Evolutionary conservation across 2,797 vertebrate genomes (phyloP).

Genomic region (Numenius phaeopus): DNA sequence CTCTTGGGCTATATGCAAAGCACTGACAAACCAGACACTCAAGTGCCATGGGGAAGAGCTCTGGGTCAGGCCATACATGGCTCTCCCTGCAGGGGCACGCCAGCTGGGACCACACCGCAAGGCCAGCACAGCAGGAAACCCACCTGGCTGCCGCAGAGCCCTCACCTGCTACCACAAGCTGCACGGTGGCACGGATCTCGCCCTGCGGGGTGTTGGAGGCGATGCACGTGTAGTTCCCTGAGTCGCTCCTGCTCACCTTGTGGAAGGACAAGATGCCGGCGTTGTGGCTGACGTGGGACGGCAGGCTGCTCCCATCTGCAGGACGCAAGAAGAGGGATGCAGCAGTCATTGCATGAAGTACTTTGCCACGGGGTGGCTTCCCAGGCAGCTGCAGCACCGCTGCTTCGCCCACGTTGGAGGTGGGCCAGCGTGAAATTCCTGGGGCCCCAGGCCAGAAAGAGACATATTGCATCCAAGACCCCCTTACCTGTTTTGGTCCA

Average conservation of each 20-base stretch:
- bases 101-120: not conserved
- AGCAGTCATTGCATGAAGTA: rapidly evolving
- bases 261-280: conserved; percentile 89
- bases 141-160: not conserved
- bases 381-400: rapidly evolving
- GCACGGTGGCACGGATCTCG: conserved; percentile 91
- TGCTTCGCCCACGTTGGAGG: rapidly evolving
- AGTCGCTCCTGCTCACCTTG: conserved; percentile 89
- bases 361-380: rapidly evolving
- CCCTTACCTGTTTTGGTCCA: conserved; percentile 93
- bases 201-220: conserved; percentile 94
- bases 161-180: conserved; percentile 92
- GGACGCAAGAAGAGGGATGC: not conserved
- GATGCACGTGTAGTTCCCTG: conserved; percentile 93
- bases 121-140: not conserved
- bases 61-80: rapidly evolving
- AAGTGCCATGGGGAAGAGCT: not conserved
- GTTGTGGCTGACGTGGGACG: conserved; percentile 84
- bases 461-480: rapidly evolving
- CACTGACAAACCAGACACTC: not conserved
- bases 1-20: not conserved
- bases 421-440: rapidly evolving
- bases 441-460: not conserved
- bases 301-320: conserved; percentile 90
- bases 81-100: not conserved